Evolutionary conservation across 2,797 vertebrate genomes (phyloP).

Genomic region (Thaleichthys pacificus): DNA sequence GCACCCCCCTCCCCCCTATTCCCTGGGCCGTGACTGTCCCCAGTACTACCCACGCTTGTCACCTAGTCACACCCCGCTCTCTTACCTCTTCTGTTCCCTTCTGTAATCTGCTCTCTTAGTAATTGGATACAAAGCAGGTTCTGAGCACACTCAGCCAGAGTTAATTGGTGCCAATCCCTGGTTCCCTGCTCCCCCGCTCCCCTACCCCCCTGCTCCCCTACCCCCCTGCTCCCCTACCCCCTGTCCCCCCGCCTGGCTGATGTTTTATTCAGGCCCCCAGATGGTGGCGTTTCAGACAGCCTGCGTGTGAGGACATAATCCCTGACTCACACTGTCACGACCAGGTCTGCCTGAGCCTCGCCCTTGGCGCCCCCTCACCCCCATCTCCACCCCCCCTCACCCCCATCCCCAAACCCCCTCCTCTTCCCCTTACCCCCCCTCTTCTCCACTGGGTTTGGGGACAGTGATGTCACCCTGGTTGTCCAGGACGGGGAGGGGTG

Average conservation of each 20-base stretch:
- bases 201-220: background rate
- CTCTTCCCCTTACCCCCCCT: conserved; percentile 25
- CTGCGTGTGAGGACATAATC: conserved; percentile 50
- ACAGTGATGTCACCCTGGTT: conserved; percentile 45
- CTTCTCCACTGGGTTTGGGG: conserved; percentile 37
- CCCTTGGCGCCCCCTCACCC: background rate
- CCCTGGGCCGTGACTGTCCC: conserved; percentile 19
- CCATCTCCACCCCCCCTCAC: background rate
- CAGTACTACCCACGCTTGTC: conserved; percentile 27
- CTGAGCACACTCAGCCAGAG: conserved; percentile 51
- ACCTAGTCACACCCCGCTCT: conserved; percentile 33
- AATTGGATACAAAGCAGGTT: conserved; percentile 59
- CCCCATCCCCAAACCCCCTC: background rate
- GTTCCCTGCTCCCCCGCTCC: conserved; percentile 46
- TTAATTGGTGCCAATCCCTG: conserved; percentile 62
- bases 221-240: conserved; percentile 44
- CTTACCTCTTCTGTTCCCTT: conserved; percentile 36
- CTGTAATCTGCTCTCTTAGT: conserved; percentile 40
- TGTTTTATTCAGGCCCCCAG: conserved; percentile 73
- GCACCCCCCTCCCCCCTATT: background rate
- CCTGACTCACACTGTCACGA: conserved; percentile 50
- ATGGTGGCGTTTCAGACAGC: conserved; percentile 61
- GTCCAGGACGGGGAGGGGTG: too few species aligned
- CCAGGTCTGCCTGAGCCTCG: conserved; percentile 38
- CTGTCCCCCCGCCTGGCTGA: conserved; percentile 60